phyloP scores from a whole-genome alignment of 1,140 invertebrate species.

The Acromyrmex charruanus region DNA sequence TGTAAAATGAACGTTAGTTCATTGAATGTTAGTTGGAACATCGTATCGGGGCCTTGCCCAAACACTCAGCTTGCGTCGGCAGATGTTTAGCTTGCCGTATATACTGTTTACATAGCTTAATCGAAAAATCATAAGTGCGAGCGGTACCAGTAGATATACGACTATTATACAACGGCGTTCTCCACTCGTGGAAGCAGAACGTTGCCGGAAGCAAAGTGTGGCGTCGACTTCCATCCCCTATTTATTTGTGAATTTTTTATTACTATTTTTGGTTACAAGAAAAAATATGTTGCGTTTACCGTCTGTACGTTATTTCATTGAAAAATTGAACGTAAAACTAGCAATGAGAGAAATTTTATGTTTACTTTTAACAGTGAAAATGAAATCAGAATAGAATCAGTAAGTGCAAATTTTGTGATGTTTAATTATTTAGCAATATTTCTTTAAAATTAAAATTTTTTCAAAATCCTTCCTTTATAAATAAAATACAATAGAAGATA shows the following conservation, averaged over 20 bases:
- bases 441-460: no score
- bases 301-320: not conserved
- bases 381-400: not conserved
- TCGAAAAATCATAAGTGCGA: constrained; percentile 77
- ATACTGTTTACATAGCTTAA: constrained; percentile 75
- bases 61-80: constrained; percentile 58
- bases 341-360: not conserved
- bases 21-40: constrained; percentile 69
- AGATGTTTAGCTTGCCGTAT: constrained; percentile 72
- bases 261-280: constrained; percentile 2
- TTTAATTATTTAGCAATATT: not conserved
- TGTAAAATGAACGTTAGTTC: constrained; percentile 34
- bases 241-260: constrained; percentile 43
- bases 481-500: not conserved
- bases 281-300: not conserved
- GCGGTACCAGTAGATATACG: constrained; percentile 34
- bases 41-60: constrained; percentile 61
- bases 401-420: not conserved
- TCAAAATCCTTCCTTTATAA: not conserved
- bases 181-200: constrained; percentile 31
- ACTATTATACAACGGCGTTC: constrained; percentile 22
- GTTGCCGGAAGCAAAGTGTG: constrained; percentile 28
- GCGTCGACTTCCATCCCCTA: not conserved
- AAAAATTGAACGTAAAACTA: not conserved
- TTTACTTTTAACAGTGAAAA: not conserved